Base-by-base conservation (phyloP, 1,140 invertebrate genomes). In the Holcopasites calliopsidis region DNA sequence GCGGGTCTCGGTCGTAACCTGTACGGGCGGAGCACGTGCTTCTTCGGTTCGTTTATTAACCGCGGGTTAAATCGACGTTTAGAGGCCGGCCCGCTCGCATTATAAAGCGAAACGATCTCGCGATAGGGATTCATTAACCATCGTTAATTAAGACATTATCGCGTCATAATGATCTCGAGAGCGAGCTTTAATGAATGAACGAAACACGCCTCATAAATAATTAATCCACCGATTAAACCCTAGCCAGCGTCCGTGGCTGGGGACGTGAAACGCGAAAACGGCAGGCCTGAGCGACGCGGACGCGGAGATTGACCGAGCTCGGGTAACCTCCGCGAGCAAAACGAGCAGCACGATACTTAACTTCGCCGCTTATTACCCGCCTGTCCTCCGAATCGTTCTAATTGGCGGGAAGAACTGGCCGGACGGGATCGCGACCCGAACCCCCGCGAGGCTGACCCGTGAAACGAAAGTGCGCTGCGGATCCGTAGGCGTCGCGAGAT, bases 61-160 rank as follows among this genome's bases (percentile, higher is more conserved):
- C 82, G 77, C 74, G 83, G 86, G 86, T 90, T 89, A 91, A 90
- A 90, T 89, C 86, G 86, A 70, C 86, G 88, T 89, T 90, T 89
- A 83, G 85, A 87, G 83, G 75, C 76, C 57, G 82, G 78, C 57
- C 47, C 65, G 74, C 61, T 57, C 57, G 79, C 83, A 89, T 88
- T 89, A 88, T 87, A 87, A 89, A 88, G 82, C 85, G 54, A 87
- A 88, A 87, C 84, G 88, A 90, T 91, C 82, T 64, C 73, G 81
- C 84, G 88, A 91, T 91, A 90, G 89, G 85, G 87, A 90, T 91
- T 91, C 91, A 89, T 92, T 92, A 92, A 90, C 86, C 85, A 79
- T 79, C 85, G 89, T 91, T 92, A 92, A 92, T 91, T 91, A 92
- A 92, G 90, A 91, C 90, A 92, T 92, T 92, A 92, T 91, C 91